Evolutionary conservation across 2,888 invertebrate genomes (phyloP).

Genomic region (Neoaliturus tenellus): DNA sequence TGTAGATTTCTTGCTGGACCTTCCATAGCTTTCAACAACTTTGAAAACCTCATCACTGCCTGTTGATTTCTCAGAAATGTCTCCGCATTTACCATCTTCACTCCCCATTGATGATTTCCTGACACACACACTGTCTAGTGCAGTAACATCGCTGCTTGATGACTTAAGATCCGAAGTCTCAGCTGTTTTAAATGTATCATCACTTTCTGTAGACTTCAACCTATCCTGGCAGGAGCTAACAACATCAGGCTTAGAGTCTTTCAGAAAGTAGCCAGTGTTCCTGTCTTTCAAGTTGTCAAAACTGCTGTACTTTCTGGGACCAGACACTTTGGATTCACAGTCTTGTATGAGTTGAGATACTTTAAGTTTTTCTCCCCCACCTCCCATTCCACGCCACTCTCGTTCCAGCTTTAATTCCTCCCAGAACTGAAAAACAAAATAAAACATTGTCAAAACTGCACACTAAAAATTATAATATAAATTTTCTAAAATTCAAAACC

Average conservation of each 20-base stretch:
- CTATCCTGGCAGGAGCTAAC: slow-evolving; percentile 57
- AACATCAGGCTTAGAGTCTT: slow-evolving; percentile 56
- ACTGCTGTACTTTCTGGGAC: slow-evolving; percentile 57
- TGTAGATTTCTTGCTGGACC: slow-evolving; percentile 55
- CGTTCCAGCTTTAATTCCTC: slow-evolving; percentile 80
- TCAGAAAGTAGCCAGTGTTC: slow-evolving; percentile 37
- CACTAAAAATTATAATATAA: no score
- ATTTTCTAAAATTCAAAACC: no score
- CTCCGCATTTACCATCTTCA: slow-evolving; percentile 54
- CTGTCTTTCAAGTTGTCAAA: slow-evolving; percentile 56
- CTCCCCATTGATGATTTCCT: slow-evolving; percentile 49
- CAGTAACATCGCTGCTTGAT: slow-evolving; percentile 1
- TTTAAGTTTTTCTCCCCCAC: slow-evolving; percentile 57
- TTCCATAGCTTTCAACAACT: slow-evolving; percentile 51
- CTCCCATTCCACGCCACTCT: slow-evolving; percentile 69
- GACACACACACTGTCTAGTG: background rate
- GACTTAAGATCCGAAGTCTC: slow-evolving; percentile 46
- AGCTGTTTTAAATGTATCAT: slow-evolving; percentile 53
- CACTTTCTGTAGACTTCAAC: slow-evolving; percentile 47
- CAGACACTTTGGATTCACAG: slow-evolving; percentile 49
- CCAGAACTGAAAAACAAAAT: slow-evolving; percentile 78
- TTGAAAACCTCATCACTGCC: slow-evolving; percentile 54
- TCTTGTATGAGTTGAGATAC: slow-evolving; percentile 57
- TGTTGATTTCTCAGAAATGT: slow-evolving; percentile 53
- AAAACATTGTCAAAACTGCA: background rate